Evolutionary conservation across 92 coral and sea anemone species (phyloP), one percentile per base, ranked within the genome.

Genomic region (Porites rus): DNA sequence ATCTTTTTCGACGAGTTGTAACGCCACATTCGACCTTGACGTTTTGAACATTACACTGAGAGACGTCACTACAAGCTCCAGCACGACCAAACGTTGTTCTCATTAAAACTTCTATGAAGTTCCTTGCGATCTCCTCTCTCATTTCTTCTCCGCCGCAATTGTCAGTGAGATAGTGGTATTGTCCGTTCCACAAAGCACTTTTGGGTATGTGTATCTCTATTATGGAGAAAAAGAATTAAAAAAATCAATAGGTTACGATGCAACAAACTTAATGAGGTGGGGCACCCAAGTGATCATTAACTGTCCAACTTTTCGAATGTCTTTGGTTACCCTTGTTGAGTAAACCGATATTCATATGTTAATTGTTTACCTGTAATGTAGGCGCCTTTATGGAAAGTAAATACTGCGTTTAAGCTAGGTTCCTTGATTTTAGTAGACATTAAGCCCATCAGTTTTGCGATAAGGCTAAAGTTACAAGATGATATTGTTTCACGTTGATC

Each of bases 11-110:
- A 16, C 82, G 79, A 10, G 50, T 59, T 63, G 38, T 24, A 11
- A 75, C 72, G 9, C 85, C 84, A 19, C 92, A 92, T 51, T 76
- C 83, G 10, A 89, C 92, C 10, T 63, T 5, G 24, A 92, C 87
- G 50, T 88, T 88, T 6, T 88, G 74, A 50, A 79, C 28, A 17
- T 7, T 18, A 46, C 94, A 92, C 43, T 59, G 52, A 0, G 64
- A 38, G 20, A 43, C 51, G 18, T 65, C 14, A 1, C 11, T 10
- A 54, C 87, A 87, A 17, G 62, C 86, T 75, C 88, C 88, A 43
- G 64, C 43, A 31, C 0, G 58, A 2, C 87, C 91, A 72, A 80
- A 74, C 1, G 51, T 11, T 7, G 83, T 67, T 2, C 14, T 8
- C 10, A 16, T 51, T 12, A 87, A 75, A 13, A 87, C n/a, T 16